Percentiles rank a stretch among this genome's conserved stretches.
phyloP scores from a whole-genome alignment of 2,888 invertebrate species.

The Axea sp. region DNA sequence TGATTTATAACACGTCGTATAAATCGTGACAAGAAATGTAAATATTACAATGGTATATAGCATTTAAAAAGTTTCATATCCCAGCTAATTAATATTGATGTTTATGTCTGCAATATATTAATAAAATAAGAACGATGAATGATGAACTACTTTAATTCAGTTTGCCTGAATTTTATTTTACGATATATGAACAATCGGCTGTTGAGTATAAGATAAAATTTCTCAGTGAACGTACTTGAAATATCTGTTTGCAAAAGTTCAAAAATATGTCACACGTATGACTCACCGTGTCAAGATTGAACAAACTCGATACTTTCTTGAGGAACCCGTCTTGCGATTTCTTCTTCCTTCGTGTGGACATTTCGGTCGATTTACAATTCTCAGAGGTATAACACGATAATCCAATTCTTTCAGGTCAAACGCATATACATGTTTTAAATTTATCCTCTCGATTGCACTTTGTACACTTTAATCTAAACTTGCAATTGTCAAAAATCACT shows the following conservation, averaged over 20 bases:
- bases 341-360: conserved; percentile 86
- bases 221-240: too few species aligned
- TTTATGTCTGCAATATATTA: neutral
- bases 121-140: neutral
- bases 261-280: conserved; percentile 38
- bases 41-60: neutral
- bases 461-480: neutral
- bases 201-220: too few species aligned
- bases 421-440: conserved; percentile 65
- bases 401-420: conserved; percentile 68
- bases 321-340: conserved; percentile 86
- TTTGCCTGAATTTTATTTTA: neutral
- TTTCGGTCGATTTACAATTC: conserved; percentile 68
- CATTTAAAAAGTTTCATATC: neutral
- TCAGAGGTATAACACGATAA: conserved; percentile 55
- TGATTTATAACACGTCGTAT: neutral
- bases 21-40: conserved; percentile 1
- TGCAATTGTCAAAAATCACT: conserved; percentile 2
- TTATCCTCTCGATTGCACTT: conserved; percentile 13
- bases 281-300: conserved; percentile 89
- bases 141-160: neutral
- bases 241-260: conserved; percentile 3
- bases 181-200: too few species aligned
- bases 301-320: conserved; percentile 90
- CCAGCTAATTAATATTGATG: neutral